A percentile compares a stretch with the other conserved stretches of the same genome.
phyloP scores from a whole-genome alignment of 2,888 invertebrate species.

The Sinodicranocentrus sp. region DNA sequence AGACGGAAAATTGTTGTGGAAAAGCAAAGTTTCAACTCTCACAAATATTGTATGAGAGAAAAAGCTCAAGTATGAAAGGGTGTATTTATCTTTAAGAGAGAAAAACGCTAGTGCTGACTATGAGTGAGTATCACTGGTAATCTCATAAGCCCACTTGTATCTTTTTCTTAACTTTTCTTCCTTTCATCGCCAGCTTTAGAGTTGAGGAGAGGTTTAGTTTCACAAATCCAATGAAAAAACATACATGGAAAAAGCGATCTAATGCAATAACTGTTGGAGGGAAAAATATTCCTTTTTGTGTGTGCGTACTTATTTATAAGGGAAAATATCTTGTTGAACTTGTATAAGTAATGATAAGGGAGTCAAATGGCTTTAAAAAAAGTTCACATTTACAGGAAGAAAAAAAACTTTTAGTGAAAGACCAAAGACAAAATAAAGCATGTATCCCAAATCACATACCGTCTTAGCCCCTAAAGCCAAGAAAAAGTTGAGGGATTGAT shows the following conservation, averaged over 20 bases:
- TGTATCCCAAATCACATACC: no score
- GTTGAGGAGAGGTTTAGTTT: no score
- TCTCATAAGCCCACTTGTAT: constrained; percentile 57
- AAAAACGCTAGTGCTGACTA: constrained; percentile 7
- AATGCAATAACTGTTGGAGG: no score
- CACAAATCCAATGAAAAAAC: neutral
- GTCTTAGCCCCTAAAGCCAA: no score
- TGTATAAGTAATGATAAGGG: neutral
- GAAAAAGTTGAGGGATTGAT: no score
- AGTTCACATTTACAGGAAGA: neutral
- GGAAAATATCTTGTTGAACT: neutral
- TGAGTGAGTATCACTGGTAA: constrained; percentile 46
- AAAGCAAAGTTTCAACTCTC: neutral
- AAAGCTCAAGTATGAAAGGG: no score
- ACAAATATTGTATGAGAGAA: no score
- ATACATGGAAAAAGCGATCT: neutral
- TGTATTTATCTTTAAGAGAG: constrained; percentile 6
- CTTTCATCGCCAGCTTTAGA: constrained; percentile 51
- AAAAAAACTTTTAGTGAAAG: no score
- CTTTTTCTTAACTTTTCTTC: constrained; percentile 37
- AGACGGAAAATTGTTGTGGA: constrained; percentile 25
- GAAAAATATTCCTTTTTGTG: no score
- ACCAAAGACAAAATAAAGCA: no score
- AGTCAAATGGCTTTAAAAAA: neutral
- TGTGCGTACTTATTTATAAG: no score